Conservation (phyloP, 2,888 invertebrate species). For the Erebia aethiops region DNA sequence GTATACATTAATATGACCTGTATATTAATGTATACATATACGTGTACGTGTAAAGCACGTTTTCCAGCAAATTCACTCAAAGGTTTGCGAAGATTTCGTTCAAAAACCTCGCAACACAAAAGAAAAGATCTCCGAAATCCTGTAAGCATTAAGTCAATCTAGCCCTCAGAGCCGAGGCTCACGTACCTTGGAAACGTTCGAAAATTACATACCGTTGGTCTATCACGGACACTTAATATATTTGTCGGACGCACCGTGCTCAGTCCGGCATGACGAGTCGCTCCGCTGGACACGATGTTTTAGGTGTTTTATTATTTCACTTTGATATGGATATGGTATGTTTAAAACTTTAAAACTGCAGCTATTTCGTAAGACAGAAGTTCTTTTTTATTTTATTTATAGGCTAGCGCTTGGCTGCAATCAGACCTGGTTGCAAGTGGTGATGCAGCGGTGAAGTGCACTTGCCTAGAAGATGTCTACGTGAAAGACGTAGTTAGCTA, state of each 20-base stretch:
- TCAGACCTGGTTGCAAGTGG: too few species aligned
- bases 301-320: constrained; percentile 31
- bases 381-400: too few species aligned
- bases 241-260: constrained; percentile 68
- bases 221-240: constrained; percentile 72
- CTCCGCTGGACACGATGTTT: constrained; percentile 53
- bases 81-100: neutral
- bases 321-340: constrained; percentile 32
- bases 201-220: constrained; percentile 63
- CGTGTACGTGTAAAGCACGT: too few species aligned
- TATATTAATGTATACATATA: neutral
- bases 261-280: constrained; percentile 65
- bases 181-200: constrained; percentile 55
- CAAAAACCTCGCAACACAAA: constrained; percentile 6
- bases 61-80: neutral
- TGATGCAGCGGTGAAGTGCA: too few species aligned
- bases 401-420: too few species aligned
- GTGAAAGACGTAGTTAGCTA: neutral
- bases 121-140: constrained; percentile 3
- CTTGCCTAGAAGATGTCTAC: too few species aligned
- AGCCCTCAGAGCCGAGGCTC: constrained; percentile 28
- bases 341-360: neutral
- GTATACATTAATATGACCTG: too few species aligned
- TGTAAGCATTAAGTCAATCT: constrained; percentile 16
- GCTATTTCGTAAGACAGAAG: neutral